Conservation (phyloP, 2,797 vertebrate species). For the Microtus obscurus region DNA sequence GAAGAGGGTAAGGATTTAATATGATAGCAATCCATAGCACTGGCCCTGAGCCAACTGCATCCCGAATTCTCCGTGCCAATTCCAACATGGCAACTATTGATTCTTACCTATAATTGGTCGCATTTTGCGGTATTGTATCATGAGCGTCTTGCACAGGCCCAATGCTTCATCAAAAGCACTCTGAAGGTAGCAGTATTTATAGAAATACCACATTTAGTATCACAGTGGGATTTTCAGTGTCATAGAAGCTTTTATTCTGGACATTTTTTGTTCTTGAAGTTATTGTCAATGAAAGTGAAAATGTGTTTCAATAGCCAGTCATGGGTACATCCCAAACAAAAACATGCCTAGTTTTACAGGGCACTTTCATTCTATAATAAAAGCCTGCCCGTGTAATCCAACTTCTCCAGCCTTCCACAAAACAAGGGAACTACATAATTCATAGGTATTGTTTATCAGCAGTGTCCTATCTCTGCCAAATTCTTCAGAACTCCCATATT, state of each 20-base stretch:
- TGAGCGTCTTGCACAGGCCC: not conserved
- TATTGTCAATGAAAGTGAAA: not conserved
- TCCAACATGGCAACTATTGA: not conserved
- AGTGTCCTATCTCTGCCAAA: not conserved
- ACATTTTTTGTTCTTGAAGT: conserved; percentile 18
- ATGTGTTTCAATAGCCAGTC: not conserved
- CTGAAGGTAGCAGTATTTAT: not conserved
- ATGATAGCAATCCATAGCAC: not conserved
- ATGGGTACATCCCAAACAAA: conserved; percentile 39
- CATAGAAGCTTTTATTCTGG: not conserved
- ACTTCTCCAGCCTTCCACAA: not conserved
- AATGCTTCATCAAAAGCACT: not conserved
- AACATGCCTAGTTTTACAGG: not conserved
- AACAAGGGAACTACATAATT: conserved; percentile 17
- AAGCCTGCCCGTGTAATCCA: not conserved
- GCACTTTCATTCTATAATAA: not conserved
- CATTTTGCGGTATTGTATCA: not conserved
- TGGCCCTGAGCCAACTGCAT: not conserved
- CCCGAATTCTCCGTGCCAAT: not conserved
- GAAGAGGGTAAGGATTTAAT: not conserved
- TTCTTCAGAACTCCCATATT: conserved; percentile 37
- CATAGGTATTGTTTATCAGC: not conserved
- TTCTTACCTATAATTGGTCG: not conserved
- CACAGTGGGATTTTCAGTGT: not conserved
- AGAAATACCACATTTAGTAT: not conserved